phyloP scores from a whole-genome alignment of 1,140 invertebrate genomes.

The Magallana ariakensis region DNA sequence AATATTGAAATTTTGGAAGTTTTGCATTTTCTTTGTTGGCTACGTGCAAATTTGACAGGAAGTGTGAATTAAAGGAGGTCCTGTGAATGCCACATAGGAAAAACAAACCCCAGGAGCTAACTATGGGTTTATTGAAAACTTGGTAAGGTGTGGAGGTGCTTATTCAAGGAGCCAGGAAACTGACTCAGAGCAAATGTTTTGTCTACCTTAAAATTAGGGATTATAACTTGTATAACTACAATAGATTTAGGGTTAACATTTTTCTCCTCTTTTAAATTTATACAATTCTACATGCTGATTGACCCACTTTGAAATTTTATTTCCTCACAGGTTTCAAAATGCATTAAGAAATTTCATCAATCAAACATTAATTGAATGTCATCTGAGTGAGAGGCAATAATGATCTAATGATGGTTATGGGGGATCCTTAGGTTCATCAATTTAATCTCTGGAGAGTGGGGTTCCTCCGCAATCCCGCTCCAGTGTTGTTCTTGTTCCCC shows the following conservation, averaged over 20 bases:
- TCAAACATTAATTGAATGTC: background rate
- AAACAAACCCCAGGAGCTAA: background rate
- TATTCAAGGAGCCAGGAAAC: slow-evolving; percentile 27
- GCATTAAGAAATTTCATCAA: background rate
- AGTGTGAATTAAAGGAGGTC: slow-evolving; percentile 15
- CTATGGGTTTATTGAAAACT: background rate
- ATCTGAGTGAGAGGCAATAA: background rate
- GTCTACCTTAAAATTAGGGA: background rate
- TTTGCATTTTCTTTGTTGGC: slow-evolving; percentile 30
- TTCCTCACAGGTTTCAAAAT: background rate
- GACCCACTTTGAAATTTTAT: too few species aligned
- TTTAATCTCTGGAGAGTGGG: background rate
- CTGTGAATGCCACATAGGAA: background rate
- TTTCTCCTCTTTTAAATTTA: too few species aligned
- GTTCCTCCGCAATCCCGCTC: background rate
- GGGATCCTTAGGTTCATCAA: background rate
- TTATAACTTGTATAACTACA: background rate
- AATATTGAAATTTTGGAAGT: slow-evolving; percentile 15
- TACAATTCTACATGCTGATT: too few species aligned
- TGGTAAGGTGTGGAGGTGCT: slow-evolving; percentile 14
- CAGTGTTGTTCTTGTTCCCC: background rate
- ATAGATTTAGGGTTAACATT: too few species aligned
- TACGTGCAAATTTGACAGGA: background rate
- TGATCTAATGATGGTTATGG: background rate
- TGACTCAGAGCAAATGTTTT: background rate